Conservation (phyloP, 1,140 invertebrate genomes). For the Ectropis grisescens region DNA sequence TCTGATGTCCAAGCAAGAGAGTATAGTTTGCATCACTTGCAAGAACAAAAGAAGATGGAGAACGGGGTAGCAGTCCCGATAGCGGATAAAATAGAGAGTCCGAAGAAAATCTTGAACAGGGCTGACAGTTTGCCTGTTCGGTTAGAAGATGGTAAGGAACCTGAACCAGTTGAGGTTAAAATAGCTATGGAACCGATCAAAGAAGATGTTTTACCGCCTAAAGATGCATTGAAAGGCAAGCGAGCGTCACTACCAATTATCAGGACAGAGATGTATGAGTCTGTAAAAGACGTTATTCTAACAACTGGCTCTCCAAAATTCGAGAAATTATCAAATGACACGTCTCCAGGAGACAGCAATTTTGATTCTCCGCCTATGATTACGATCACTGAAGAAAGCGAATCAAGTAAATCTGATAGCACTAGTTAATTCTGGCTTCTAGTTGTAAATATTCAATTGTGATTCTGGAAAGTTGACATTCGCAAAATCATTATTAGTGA, state of each 20-base stretch:
- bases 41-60: conserved; percentile 54
- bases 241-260: conserved; percentile 55
- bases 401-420: conserved; percentile 46
- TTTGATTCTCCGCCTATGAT: conserved; percentile 58
- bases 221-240: conserved; percentile 43
- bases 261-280: conserved; percentile 54
- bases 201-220: conserved; percentile 42
- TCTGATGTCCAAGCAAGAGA: conserved; percentile 66
- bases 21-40: conserved; percentile 56
- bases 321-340: conserved; percentile 57
- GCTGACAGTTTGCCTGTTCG: conserved; percentile 51
- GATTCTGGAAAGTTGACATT: too few relatives aligned
- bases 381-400: conserved; percentile 63
- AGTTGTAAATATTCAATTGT: conserved; percentile 56
- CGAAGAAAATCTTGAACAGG: conserved; percentile 41
- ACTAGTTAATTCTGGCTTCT: conserved; percentile 54
- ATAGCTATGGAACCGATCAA: conserved; percentile 42
- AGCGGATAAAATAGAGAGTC: conserved; percentile 40
- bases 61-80: conserved; percentile 53
- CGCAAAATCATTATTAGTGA: too few relatives aligned
- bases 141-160: conserved; percentile 34
- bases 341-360: conserved; percentile 42
- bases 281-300: conserved; percentile 49
- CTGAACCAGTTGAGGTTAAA: conserved; percentile 18
- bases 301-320: conserved; percentile 55